Conservation (phyloP, 2,797 vertebrate species). For the Galagoides demidoff region DNA sequence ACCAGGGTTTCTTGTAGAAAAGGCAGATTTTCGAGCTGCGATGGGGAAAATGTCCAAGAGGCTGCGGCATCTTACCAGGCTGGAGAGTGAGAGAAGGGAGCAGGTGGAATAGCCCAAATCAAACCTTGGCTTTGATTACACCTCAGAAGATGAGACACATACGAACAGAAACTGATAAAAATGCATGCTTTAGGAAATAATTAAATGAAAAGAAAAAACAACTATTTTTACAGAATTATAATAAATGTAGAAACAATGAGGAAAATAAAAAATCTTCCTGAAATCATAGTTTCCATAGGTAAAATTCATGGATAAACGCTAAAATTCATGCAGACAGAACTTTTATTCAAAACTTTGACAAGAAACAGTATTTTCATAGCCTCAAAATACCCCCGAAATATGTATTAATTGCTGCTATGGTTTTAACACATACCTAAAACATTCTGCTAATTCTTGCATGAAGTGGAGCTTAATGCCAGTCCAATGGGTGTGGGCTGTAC, state of each 20-base stretch:
- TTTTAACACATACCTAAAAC: background rate
- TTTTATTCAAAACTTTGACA: background rate
- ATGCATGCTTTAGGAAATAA: background rate
- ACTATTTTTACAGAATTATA: background rate
- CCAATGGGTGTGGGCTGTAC: too few relatives aligned
- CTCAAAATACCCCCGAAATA: background rate
- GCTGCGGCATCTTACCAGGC: background rate
- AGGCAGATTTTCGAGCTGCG: too few relatives aligned
- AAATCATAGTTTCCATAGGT: background rate
- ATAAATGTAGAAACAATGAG: background rate
- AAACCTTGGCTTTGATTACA: background rate
- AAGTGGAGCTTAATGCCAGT: too few relatives aligned
- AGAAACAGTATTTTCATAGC: background rate
- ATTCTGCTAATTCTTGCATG: background rate
- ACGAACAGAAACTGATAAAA: background rate
- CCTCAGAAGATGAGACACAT: background rate
- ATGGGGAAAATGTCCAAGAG: background rate
- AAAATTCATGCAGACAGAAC: too few relatives aligned
- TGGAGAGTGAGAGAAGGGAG: background rate
- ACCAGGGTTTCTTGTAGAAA: background rate
- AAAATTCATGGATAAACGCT: background rate
- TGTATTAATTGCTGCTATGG: too few relatives aligned
- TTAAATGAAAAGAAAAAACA: background rate
- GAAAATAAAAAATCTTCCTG: background rate
- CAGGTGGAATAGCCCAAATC: too few relatives aligned